These are phyloP conservation scores for Dufourea novaeangliae DNA, from an alignment of 1,140 invertebrate species.

Conservation along the genomic window DNA sequence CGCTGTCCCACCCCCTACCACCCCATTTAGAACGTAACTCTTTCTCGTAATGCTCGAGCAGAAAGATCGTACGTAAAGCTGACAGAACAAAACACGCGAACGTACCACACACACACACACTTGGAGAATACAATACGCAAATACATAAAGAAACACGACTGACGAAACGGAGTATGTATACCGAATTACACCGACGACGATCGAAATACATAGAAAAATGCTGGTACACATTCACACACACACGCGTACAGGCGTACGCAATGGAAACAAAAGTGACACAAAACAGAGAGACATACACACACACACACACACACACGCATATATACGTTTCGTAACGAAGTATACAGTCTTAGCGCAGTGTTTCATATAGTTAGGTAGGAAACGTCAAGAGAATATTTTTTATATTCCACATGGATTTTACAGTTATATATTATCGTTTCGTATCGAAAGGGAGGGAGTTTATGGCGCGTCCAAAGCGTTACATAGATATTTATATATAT, in stretches of 20 bases:
- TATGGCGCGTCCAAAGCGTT: constrained; percentile 63
- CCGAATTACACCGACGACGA: neutral
- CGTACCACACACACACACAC: neutral
- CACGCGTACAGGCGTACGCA: neutral
- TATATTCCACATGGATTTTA: constrained; percentile 75
- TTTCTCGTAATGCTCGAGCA: constrained; percentile 51
- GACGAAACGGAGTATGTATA: neutral
- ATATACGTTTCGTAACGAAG: constrained; percentile 64
- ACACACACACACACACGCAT: constrained; percentile 32
- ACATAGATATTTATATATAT: constrained; percentile 65
- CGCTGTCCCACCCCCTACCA: constrained; percentile 55
- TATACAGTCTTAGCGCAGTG: constrained; percentile 68
- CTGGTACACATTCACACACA: constrained; percentile 11
- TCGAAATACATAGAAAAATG: neutral
- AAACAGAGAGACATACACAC: neutral
- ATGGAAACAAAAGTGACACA: neutral
- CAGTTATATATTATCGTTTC: constrained; percentile 72
- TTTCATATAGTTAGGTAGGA: constrained; percentile 69
- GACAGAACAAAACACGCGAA: constrained; percentile 1
- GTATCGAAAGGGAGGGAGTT: constrained; percentile 62
- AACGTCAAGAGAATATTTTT: constrained; percentile 72
- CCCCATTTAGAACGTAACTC: constrained; percentile 58
- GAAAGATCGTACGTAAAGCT: constrained; percentile 55
- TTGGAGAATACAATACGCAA: neutral
- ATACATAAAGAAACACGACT: neutral